Conservation (phyloP, 2,888 invertebrate genomes). For the Julus scanicus region DNA sequence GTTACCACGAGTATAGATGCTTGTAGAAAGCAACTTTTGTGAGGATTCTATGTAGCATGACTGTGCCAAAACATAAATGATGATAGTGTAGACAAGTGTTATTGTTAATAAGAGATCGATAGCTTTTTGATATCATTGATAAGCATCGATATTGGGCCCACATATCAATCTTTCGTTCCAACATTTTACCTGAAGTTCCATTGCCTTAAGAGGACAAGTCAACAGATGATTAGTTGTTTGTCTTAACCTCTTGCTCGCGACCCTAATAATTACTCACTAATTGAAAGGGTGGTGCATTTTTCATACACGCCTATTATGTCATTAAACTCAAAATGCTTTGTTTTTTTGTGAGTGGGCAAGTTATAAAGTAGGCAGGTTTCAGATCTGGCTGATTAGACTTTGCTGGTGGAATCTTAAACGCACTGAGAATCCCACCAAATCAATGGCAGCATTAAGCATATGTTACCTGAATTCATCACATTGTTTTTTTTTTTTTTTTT, state of each 20-base stretch:
- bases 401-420: background rate
- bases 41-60: background rate
- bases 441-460: background rate
- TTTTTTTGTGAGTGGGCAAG: background rate
- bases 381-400: background rate
- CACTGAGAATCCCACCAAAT: background rate
- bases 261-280: slow-evolving; percentile 11
- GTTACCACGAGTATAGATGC: background rate
- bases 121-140: background rate
- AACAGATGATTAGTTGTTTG: slow-evolving; percentile 2
- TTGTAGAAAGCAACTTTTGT: background rate
- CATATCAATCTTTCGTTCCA: background rate
- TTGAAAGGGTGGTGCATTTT: background rate
- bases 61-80: background rate
- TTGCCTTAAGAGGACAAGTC: background rate
- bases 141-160: slow-evolving; percentile 3
- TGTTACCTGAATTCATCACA: background rate
- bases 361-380: background rate
- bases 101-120: background rate
- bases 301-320: slow-evolving; percentile 21
- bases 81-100: background rate
- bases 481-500: background rate
- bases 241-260: background rate
- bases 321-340: background rate
- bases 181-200: background rate